Evolutionary conservation across 2,797 vertebrate species (phyloP).

Genomic region (Glyptemys insculpta): DNA sequence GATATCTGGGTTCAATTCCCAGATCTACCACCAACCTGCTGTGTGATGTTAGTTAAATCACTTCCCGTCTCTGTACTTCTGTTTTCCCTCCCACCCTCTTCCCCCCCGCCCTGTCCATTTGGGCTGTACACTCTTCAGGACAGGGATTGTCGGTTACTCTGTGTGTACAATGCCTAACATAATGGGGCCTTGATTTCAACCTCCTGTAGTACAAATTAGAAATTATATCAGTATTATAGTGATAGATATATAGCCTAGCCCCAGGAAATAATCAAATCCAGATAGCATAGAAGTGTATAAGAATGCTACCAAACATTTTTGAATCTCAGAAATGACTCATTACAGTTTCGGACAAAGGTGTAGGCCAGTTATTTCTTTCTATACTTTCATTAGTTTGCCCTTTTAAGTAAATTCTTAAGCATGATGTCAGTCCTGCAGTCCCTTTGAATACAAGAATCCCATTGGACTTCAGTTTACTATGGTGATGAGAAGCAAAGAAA

Average conservation of each 20-base stretch:
- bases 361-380: neutral
- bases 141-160: neutral
- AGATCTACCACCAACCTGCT: neutral
- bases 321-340: neutral
- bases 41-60: neutral
- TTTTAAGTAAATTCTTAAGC: neutral
- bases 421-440: neutral
- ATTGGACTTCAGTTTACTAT: neutral
- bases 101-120: neutral
- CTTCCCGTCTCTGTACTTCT: neutral
- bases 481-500: neutral
- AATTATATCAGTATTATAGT: neutral
- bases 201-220: conserved; percentile 13
- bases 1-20: neutral
- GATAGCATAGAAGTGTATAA: neutral
- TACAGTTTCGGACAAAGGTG: neutral
- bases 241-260: neutral
- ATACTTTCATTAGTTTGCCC: neutral
- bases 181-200: neutral
- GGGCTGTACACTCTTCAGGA: neutral
- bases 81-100: neutral
- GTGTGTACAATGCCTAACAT: neutral
- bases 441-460: neutral
- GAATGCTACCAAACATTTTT: neutral
- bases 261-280: neutral